Base-by-base conservation (phyloP, 2,113 vertebrate species). In the Planiliza haematocheilus region DNA sequence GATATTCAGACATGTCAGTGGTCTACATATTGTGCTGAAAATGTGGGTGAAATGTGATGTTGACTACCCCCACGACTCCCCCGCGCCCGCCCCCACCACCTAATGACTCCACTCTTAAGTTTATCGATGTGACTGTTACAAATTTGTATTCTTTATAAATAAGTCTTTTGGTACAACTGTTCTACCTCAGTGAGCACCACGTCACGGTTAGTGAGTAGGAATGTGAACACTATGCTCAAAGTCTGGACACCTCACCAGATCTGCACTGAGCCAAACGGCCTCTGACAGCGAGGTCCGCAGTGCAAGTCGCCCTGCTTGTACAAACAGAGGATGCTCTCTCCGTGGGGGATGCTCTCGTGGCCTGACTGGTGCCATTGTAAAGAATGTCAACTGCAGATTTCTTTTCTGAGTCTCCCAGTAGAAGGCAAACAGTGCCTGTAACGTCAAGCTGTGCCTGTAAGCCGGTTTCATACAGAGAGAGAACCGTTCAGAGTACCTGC, bases 41-140 rank as follows among this genome's bases (percentile, higher is more conserved):
- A 83, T 60, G 77, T 89, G 85, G 86, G 71, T 86, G 68, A 88
- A 92, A 91, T 89, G 90, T 92, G 90, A 90, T 70, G 65, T 86
- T 88, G 61, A 58, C 57, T 57, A 72, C 55, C 52, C 45, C 51
- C 57, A 20, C 41, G 52, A 7, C 49, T 60, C 43, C 41, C 43
- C 42, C 59, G 57, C 39, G 21, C 43, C 49, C 20, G 16, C 34
- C 14, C 14, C 49, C 39, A n/a, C 12, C 13, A 34, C 60, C 55
- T 43, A 56, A 82, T 81, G 65, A 86, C 84, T 90, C 91, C 82
- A 85, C 86, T 91, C 81, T 85, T 79, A 83, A 86, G 79, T 91
- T 85, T 85, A 90, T 92, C 88, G 76, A 90, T 90, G 91, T 93
- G 93, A 94, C 93, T 93, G 93, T 94, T 94, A 93, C 90, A 91